These are phyloP conservation scores for Chrysaora quinquecirrha DNA, from an alignment of 30 jellyfish, hydroid and myxozoan genomes.

Conservation along the genomic window DNA sequence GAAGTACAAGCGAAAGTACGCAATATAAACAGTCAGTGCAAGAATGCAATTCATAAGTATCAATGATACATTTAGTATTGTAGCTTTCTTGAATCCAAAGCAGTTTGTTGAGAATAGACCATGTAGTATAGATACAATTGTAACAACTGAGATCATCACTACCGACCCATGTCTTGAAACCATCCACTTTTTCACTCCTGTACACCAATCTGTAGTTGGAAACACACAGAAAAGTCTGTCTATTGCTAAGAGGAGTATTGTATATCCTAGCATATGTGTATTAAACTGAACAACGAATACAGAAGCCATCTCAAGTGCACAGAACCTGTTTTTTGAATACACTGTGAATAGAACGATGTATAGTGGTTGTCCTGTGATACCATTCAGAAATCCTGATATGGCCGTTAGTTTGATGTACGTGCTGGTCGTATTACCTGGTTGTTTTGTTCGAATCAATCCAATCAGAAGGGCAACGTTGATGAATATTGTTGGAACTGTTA, in stretches of 20 bases:
- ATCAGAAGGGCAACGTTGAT: constrained; percentile 22
- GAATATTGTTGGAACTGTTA: constrained; percentile 12
- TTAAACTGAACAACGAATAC: constrained; percentile 11
- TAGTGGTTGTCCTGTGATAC: constrained; percentile 39
- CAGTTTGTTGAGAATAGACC: not conserved
- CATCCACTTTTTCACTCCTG: not conserved
- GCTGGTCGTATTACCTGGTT: not conserved
- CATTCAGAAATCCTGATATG: constrained; percentile 11
- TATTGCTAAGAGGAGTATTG: constrained; percentile 28
- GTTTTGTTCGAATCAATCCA: constrained; percentile 12
- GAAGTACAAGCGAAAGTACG: not conserved
- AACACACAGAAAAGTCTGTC: constrained; percentile 43
- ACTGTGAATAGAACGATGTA: constrained; percentile 19
- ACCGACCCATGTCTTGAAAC: not conserved
- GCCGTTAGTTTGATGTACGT: constrained; percentile 13
- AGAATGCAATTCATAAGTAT: not conserved
- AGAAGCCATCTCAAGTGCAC: constrained; percentile 17
- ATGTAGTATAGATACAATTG: not conserved
- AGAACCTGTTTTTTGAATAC: constrained; percentile 1
- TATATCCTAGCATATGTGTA: constrained; percentile 23
- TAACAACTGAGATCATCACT: not conserved
- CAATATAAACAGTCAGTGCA: not conserved
- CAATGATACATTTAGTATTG: not conserved
- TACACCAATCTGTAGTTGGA: not conserved
- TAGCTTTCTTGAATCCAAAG: not conserved